phyloP scores from a whole-genome alignment of 37 sponge, comb jelly and placozoan species.

The Diacarnus erythraeanus region DNA sequence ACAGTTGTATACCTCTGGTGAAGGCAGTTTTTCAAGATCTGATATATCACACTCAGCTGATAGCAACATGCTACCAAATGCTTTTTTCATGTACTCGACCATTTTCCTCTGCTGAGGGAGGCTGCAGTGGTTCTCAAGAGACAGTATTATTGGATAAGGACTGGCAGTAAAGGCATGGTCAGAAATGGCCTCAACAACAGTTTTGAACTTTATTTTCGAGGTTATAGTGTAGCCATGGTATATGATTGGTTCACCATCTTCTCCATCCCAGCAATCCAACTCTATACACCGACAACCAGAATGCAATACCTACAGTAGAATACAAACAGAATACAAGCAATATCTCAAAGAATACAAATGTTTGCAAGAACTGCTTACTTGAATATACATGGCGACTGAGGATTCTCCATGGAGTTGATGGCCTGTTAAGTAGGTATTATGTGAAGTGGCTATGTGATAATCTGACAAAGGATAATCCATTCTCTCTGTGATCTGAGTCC shows the following conservation, averaged over 20 bases:
- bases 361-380: not conserved
- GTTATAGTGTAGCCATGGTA: conserved; percentile 96
- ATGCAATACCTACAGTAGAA: conserved; percentile 46
- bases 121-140: conserved; percentile 88
- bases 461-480: conserved; percentile 84
- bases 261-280: conserved; percentile 96
- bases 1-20: conserved; percentile 12
- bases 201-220: conserved; percentile 78
- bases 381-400: conserved; percentile 69
- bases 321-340: not conserved
- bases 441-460: conserved; percentile 89
- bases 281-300: conserved; percentile 62
- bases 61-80: conserved; percentile 45
- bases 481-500: conserved; percentile 31
- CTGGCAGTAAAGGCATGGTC: conserved; percentile 84
- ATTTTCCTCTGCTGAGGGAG: conserved; percentile 56
- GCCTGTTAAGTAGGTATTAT: conserved; percentile 88
- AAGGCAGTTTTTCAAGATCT: conserved; percentile 2
- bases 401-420: conserved; percentile 83
- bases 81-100: conserved; percentile 48
- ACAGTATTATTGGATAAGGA: conserved; percentile 69
- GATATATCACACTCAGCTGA: conserved; percentile 6
- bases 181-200: conserved; percentile 78
- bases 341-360: not conserved
- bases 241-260: conserved; percentile 83